These are phyloP conservation scores for Apostichopus japonicus DNA, from an alignment of 35 echinoderm and acorn worm genomes.

Conservation along the genomic window DNA sequence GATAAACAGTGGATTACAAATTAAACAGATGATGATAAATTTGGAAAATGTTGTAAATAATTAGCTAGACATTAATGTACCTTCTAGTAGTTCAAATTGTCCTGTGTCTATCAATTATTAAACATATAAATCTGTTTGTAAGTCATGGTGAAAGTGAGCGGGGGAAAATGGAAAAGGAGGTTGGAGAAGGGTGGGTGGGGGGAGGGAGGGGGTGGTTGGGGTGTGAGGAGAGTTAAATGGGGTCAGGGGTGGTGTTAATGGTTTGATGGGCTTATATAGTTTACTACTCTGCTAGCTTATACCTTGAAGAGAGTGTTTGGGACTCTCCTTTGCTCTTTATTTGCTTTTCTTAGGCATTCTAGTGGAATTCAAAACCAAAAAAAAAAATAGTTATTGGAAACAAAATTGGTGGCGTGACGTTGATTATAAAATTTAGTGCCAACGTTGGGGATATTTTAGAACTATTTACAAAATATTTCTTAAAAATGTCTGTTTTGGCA, in stretches of 20 bases:
- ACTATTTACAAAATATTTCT: no score
- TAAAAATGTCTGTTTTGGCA: no score
- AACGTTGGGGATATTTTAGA: no score
- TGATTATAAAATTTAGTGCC: no score
- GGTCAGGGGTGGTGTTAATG: neutral
- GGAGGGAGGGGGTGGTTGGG: neutral
- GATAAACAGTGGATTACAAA: neutral
- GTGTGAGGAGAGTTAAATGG: neutral
- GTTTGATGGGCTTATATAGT: neutral
- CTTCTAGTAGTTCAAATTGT: neutral
- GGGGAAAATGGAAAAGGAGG: neutral
- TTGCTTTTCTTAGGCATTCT: no score
- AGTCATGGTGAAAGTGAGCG: no score
- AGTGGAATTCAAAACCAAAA: no score
- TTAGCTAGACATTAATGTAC: conserved; percentile 24
- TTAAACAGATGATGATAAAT: neutral
- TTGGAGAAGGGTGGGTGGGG: neutral
- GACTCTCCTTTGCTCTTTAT: no score
- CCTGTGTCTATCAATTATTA: neutral
- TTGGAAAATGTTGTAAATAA: conserved; percentile 25
- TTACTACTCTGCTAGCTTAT: neutral
- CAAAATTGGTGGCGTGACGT: no score
- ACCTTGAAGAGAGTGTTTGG: neutral
- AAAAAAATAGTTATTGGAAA: no score
- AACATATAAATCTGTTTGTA: neutral